Evolutionary conservation across 2,888 invertebrate species (phyloP), one percentile per base, ranked within the genome.

Genomic region (Xestobium rufovillosum): DNA sequence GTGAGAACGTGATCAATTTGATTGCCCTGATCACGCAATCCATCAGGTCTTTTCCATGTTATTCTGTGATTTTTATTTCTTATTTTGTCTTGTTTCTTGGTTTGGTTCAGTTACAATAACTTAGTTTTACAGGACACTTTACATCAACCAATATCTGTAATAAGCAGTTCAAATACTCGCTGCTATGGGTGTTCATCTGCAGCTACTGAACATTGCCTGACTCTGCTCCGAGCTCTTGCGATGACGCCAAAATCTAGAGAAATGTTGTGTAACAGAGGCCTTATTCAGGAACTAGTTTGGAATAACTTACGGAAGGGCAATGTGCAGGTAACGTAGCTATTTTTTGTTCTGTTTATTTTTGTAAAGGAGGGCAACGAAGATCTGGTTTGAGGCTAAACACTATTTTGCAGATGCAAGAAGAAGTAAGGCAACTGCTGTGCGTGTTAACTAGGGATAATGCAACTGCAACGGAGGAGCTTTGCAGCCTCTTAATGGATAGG

Each of bases 181-280:
- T 90, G 89, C 62, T 90, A 87, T 63, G 89, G 89, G 0, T 90
- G 89, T 57, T 85, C 92, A 2, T 78, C 88, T 36, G 83, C 95
- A 2, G 88, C 92, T 26, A 88, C 92, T 0, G 91, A 94, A 61
- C 94, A 94, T 61, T 96, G 95, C 61, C 73, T 96, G 16, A 92
- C 92, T 0, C 67, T 96, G 28, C 69, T 96, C 32, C 76, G 92
- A 26, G 94, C 94, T 17, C 72, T 96, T 49, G 91, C 92, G 3
- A 85, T 83, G 3, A 84, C 83, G 53, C 72, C 76, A 2, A 76
- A 77, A 3, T 83, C 87, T 14, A 76, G 89, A 39, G 72, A 81
- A 41, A 75, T 81, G 0, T 69, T 91, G 2, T 88, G 88, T 54
- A 76, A 80, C 31, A 84, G 86, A 63, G 92, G 92, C 0, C 72